These are phyloP conservation scores for Stenoptilia bipunctidactyla DNA, from an alignment of 2,888 invertebrate genomes.

Conservation along the genomic window DNA sequence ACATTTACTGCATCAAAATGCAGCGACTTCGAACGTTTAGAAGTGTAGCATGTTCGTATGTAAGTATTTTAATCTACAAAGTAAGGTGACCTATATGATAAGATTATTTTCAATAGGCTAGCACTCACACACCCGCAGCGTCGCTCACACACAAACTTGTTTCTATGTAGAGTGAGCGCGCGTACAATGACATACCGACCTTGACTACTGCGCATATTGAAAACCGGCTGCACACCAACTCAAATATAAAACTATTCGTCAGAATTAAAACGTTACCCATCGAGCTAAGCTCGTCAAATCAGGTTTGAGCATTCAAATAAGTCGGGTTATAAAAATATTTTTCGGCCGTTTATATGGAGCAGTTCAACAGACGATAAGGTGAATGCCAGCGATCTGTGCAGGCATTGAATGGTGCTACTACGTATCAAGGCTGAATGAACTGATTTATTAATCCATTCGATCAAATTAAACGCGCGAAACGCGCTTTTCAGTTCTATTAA, in stretches of 20 bases:
- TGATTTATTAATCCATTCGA: slow-evolving; percentile 25
- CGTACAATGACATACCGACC: slow-evolving; percentile 69
- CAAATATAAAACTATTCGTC: slow-evolving; percentile 36
- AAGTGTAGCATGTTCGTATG: background rate
- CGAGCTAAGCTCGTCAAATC: background rate
- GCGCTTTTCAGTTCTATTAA: no score
- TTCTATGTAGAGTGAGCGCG: slow-evolving; percentile 45
- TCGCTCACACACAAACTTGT: slow-evolving; percentile 26
- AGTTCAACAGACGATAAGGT: slow-evolving; percentile 69
- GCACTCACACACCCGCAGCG: slow-evolving; percentile 28
- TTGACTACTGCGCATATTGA: slow-evolving; percentile 58
- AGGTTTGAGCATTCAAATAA: background rate
- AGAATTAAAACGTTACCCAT: slow-evolving; percentile 22
- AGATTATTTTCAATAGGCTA: slow-evolving; percentile 59
- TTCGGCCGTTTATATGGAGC: slow-evolving; percentile 10
- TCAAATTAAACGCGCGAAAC: background rate
- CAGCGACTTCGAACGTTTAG: background rate
- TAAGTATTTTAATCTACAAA: slow-evolving; percentile 42
- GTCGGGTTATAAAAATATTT: slow-evolving; percentile 5
- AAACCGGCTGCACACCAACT: slow-evolving; percentile 25
- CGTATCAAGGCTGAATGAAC: slow-evolving; percentile 43
- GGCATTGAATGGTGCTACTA: slow-evolving; percentile 15
- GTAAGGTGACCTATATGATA: slow-evolving; percentile 71
- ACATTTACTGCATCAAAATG: background rate
- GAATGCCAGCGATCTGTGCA: slow-evolving; percentile 40